Conservation (phyloP, 2,113 vertebrate genomes). For the Ciconia boyciana region DNA sequence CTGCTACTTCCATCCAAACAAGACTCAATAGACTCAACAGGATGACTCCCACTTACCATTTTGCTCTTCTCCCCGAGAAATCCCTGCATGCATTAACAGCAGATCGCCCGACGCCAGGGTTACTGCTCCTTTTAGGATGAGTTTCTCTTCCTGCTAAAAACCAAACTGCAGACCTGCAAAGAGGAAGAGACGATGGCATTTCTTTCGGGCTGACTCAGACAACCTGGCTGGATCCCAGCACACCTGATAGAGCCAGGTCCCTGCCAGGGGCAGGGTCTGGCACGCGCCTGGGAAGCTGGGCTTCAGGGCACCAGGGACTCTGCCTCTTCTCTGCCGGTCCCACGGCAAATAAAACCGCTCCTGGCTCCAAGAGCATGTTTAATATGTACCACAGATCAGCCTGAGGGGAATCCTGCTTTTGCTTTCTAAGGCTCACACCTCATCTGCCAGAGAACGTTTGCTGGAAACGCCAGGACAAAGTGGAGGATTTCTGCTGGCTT, state of each 20-base stretch:
- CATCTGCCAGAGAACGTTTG: rapidly evolving
- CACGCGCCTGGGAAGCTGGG: not conserved
- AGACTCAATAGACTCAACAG: not conserved
- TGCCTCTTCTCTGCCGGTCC: not conserved
- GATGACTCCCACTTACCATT: not conserved
- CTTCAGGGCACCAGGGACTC: not conserved
- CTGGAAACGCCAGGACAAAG: not conserved
- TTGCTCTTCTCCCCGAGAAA: not conserved
- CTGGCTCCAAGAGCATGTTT: not conserved
- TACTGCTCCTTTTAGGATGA: not conserved
- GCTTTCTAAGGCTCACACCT: not conserved
- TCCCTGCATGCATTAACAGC: not conserved
- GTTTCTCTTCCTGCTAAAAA: not conserved
- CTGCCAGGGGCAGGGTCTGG: not conserved
- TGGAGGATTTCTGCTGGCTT: not conserved
- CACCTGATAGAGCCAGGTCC: not conserved
- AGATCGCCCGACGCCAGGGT: not conserved
- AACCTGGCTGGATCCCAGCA: not conserved
- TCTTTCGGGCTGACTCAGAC: not conserved
- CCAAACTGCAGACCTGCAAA: not conserved
- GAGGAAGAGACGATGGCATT: not conserved
- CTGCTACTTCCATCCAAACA: not conserved
- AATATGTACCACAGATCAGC: not conserved
- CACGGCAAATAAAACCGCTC: not conserved
- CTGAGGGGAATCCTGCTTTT: not conserved